phyloP scores from a whole-genome alignment of 2,888 invertebrate species.

The Macroteleia sp. region DNA sequence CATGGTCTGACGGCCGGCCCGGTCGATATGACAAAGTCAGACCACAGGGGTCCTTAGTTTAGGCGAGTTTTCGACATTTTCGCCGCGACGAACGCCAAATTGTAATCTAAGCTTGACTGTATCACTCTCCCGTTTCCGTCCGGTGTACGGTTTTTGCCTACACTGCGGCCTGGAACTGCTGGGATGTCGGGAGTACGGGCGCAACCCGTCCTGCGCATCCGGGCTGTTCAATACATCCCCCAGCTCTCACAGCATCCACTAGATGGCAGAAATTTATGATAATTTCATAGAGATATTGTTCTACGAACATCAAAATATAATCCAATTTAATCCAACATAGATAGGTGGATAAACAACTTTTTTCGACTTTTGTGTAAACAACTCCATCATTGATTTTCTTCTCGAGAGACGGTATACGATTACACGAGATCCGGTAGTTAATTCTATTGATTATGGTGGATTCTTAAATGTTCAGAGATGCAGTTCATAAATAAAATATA shows the following conservation, averaged over 20 bases:
- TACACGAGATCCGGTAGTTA: slow-evolving; percentile 4
- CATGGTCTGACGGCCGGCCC: slow-evolving; percentile 53
- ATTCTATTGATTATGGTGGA: slow-evolving; percentile 49
- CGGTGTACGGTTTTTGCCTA: slow-evolving; percentile 78
- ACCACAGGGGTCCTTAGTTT: slow-evolving; percentile 8
- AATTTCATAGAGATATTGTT: slow-evolving; percentile 52
- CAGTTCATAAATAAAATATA: slow-evolving; percentile 46
- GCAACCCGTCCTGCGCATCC: slow-evolving; percentile 82
- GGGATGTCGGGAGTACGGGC: slow-evolving; percentile 79
- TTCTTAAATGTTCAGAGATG: slow-evolving; percentile 32
- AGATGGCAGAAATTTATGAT: slow-evolving; percentile 78
- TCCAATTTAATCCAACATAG: slow-evolving; percentile 3
- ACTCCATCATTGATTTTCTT: slow-evolving; percentile 7
- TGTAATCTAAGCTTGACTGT: slow-evolving; percentile 19
- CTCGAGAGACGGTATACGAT: neutral
- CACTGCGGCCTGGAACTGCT: slow-evolving; percentile 79
- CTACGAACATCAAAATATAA: slow-evolving; percentile 49
- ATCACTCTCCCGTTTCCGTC: slow-evolving; percentile 67
- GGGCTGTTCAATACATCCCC: slow-evolving; percentile 83
- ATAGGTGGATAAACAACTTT: neutral
- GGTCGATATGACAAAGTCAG: slow-evolving; percentile 21
- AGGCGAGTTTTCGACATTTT: slow-evolving; percentile 26
- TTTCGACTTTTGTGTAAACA: slow-evolving; percentile 2
- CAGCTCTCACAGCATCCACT: slow-evolving; percentile 81
- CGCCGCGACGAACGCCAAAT: slow-evolving; percentile 17